Evolutionary conservation across 2,888 invertebrate genomes (phyloP).

Genomic region (Blomia tropicalis): DNA sequence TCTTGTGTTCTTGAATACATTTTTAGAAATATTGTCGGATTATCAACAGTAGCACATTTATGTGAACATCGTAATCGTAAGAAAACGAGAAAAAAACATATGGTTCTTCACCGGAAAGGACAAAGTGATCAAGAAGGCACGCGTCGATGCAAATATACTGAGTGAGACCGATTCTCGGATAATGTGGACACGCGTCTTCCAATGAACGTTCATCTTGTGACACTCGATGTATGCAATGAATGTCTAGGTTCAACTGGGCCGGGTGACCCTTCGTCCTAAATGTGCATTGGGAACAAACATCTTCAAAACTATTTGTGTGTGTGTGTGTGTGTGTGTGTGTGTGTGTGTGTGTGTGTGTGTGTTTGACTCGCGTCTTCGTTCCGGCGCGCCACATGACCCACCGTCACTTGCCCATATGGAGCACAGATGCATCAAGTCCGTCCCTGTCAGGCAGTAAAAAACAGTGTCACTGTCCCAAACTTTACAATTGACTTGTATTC

Average conservation of each 20-base stretch:
- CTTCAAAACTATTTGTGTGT: no score
- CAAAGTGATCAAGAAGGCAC: not conserved
- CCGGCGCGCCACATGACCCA: slow-evolving; percentile 8
- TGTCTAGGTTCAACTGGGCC: no score
- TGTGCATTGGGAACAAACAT: no score
- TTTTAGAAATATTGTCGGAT: no score
- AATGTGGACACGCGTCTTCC: not conserved
- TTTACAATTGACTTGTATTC: not conserved
- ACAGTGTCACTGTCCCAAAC: not conserved
- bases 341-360: no score
- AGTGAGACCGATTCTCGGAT: not conserved
- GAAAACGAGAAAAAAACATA: slow-evolving; percentile 14
- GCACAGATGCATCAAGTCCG: not conserved
- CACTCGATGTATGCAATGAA: no score
- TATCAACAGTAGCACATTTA: no score
- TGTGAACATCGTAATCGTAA: no score
- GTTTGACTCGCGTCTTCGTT: no score
- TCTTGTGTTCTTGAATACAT: no score
- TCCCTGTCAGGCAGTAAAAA: slow-evolving; percentile 4
- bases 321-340: no score
- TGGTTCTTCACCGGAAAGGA: slow-evolving; percentile 10
- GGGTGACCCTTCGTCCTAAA: no score
- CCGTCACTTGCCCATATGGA: slow-evolving; percentile 2
- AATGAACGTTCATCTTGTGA: not conserved
- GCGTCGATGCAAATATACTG: slow-evolving; percentile 5